Base-by-base conservation (phyloP, 1,140 invertebrate genomes). In the Aphelinus atriplicis region DNA sequence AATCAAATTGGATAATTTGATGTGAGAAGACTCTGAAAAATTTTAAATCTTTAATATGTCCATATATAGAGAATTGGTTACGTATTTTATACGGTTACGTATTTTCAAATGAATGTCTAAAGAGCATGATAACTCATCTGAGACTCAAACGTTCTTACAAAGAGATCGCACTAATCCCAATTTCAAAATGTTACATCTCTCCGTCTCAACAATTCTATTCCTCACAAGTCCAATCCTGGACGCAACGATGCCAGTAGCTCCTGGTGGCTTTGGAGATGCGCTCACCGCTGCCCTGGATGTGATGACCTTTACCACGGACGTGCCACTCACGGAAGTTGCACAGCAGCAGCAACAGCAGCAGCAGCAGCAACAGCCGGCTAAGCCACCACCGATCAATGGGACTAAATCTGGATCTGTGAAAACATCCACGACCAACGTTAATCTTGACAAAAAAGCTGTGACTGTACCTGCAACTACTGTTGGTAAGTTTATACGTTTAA, bases 231-330 rank as follows among this genome's bases (percentile, higher is more conserved):
- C 75, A 43, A 55, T 47, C 42, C 43, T 67, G 57, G 64, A 53
- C 5, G 7, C 47, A 46, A n/a, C 48, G 45, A 7, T 61, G 50
- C 7, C 64, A 46, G 9, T 3, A 26, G 74, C 81, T 61, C 78
- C 81, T 69, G 83, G 85, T 84, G 81, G 81, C 67, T 93, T 93
- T 77, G 92, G 91, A 50, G 91, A 89, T 47, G 93, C 92, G 1
- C 83, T 94, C 46, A 92, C 91, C 5, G 91, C 92, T 7, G 94
- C 94, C n/a, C 89, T 95, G 70, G 94, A 95, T 81, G 93, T 95
- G 69, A 93, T 95, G 89, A 91, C 93, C 0, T 95, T 94, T 81
- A 91, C 93, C 9, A 51, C 10, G 9, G 68, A 71, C 26, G 56
- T 58, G 3, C 48, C 64, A 9, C 43, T 6, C n/a, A 53, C 62